Evolutionary conservation across 2,113 vertebrate genomes (phyloP), one percentile per base, ranked within the genome.

Genomic region (Heterocephalus glaber): DNA sequence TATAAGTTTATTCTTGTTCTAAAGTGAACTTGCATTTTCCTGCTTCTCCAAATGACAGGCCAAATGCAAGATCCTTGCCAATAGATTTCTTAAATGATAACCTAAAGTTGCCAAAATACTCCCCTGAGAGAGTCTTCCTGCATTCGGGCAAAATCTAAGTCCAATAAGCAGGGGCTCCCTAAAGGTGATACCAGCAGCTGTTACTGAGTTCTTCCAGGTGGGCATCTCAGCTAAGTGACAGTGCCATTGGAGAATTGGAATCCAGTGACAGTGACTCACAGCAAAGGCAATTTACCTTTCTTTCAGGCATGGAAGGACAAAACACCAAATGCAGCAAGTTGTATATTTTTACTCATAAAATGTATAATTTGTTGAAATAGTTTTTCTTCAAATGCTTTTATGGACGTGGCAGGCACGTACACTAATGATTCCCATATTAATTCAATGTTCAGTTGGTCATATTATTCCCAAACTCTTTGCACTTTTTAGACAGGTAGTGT

Each of bases 311-410:
- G 20, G 54, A 47, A 91, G 92, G 80, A 97, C 60, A 92, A 96
- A 97, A 93, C 26, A 26, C 95, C 97, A 92, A 96, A 94, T 74
- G 60, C 92, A 97, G 95, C 94, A 96, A 92, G 97, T 65, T 95
- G 81, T 49, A 5, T 95, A 92, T 95, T 97, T 87, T 95, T 97
- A 88, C 83, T 82, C 70, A 85, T 95, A 95, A 98, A 97, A 98
- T 97, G 89, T 26, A 94, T 96, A 97, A 98, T 98, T 98, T 98
- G 86, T 98, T 97, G 98, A 98, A 98, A 98, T 96, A 79, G 77
- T 95, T 97, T 97, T 97, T 97, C 95, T 97, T 72, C 94, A 97
- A 98, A 97, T 93, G 90, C 84, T 90, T 97, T 97, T 49, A 96
- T 98, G 68, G 97, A 93, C 94, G 92, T 97, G 93, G 84, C 93